phyloP scores from a whole-genome alignment of 2,888 invertebrate genomes.

The Germaria angustata region DNA sequence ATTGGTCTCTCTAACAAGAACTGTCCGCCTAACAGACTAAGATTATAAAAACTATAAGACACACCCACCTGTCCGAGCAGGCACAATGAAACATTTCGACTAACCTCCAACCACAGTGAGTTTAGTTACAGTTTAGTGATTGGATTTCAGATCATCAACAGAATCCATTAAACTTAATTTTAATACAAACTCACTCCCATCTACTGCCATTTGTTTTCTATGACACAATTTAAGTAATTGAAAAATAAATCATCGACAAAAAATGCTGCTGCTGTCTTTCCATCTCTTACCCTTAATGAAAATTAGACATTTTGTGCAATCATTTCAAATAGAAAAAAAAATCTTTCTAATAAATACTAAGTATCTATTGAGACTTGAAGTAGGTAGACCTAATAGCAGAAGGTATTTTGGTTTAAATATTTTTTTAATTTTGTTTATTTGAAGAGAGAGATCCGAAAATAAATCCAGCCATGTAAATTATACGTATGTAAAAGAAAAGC shows the following conservation, averaged over 20 bases:
- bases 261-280: background rate
- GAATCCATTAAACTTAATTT: constrained; percentile 63
- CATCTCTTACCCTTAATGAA: constrained; percentile 3
- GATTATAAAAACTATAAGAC: constrained; percentile 49
- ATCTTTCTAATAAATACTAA: constrained; percentile 20
- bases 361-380: constrained; percentile 16
- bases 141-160: constrained; percentile 19
- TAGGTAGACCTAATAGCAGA: constrained; percentile 34
- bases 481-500: constrained; percentile 24
- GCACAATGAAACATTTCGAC: constrained; percentile 4
- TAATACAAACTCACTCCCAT: constrained; percentile 8
- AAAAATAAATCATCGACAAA: constrained; percentile 53
- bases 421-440: background rate
- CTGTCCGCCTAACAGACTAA: background rate
- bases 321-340: background rate
- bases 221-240: constrained; percentile 65
- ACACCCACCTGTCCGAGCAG: constrained; percentile 47
- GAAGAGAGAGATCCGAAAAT: background rate
- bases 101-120: background rate
- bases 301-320: constrained; percentile 49
- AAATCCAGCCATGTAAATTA: background rate
- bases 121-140: constrained; percentile 57
- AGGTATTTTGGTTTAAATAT: background rate
- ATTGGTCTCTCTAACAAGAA: constrained; percentile 41
- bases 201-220: background rate